A percentile compares a stretch with the other conserved stretches of the same genome.
Conservation (phyloP, 1,140 invertebrate species). For the Drosophila obscura region DNA sequence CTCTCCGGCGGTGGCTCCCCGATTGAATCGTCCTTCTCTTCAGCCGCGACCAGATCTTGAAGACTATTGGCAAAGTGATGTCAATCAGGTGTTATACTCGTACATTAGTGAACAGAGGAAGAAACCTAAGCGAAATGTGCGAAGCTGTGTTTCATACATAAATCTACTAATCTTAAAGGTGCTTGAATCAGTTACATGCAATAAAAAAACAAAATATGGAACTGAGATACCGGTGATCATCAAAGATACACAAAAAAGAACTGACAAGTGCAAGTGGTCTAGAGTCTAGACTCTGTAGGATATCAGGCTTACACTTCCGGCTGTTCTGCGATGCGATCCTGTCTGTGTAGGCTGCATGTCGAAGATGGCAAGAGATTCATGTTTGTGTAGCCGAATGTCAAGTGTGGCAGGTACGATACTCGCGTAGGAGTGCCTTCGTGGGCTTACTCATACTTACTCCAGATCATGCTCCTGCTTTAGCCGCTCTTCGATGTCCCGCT, state of each 20-base stretch:
- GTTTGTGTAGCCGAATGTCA: not conserved
- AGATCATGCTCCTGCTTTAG: slow-evolving; percentile 85
- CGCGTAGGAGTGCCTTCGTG: not conserved
- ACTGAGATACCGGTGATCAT: no score
- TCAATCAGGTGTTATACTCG: no score
- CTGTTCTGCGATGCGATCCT: slow-evolving; percentile 53
- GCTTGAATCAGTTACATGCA: no score
- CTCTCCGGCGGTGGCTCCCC: slow-evolving; percentile 82
- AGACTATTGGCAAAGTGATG: slow-evolving; percentile 21
- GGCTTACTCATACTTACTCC: slow-evolving; percentile 54
- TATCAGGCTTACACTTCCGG: slow-evolving; percentile 63
- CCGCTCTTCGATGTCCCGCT: slow-evolving; percentile 85
- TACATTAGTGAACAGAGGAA: not conserved
- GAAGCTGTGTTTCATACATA: no score
- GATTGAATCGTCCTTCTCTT: slow-evolving; percentile 57
- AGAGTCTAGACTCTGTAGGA: no score
- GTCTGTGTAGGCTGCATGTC: slow-evolving; percentile 51
- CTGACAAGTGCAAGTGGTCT: not conserved
- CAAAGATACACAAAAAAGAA: not conserved
- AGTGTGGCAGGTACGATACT: not conserved
- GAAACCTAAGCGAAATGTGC: not conserved
- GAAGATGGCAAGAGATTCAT: not conserved
- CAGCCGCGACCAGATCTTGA: slow-evolving; percentile 43
- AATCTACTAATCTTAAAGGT: no score
- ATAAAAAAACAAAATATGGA: no score